Conservation (phyloP, 2,888 invertebrate species). For the Agonopterix subpropinquella region DNA sequence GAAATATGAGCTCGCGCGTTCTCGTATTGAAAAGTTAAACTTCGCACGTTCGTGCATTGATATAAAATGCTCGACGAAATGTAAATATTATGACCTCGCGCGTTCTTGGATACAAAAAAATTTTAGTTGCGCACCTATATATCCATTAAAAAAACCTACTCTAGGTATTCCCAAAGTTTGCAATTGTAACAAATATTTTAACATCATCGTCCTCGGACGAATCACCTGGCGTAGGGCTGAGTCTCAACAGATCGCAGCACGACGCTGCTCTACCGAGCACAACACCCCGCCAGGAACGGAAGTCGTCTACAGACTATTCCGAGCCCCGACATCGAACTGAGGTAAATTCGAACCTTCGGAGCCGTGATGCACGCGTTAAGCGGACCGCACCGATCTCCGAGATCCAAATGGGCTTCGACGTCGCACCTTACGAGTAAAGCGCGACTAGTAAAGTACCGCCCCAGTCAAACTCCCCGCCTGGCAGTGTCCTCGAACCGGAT, state of each 20-base stretch:
- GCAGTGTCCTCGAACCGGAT: constrained; percentile 76
- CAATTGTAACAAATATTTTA: too few relatives aligned
- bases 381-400: constrained; percentile 40
- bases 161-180: too few relatives aligned
- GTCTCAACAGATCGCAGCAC: constrained; percentile 77
- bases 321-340: constrained; percentile 70
- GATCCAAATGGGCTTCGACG: constrained; percentile 48
- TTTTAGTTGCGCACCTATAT: too few relatives aligned
- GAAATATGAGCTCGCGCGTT: too few relatives aligned
- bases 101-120: too few relatives aligned
- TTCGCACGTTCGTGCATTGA: too few relatives aligned
- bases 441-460: constrained; percentile 67
- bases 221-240: constrained; percentile 54
- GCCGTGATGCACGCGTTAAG: constrained; percentile 31
- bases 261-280: constrained; percentile 75
- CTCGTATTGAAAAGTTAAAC: too few relatives aligned
- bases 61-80: too few relatives aligned
- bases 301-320: constrained; percentile 79
- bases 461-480: constrained; percentile 80
- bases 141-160: too few relatives aligned
- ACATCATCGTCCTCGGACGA: constrained; percentile 1
- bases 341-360: constrained; percentile 26
- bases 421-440: constrained; percentile 38
- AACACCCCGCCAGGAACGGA: constrained; percentile 77
- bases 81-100: too few relatives aligned